Evolutionary conservation across 92 coral and sea anemone species (phyloP).

Genomic region (Porites evermanni): DNA sequence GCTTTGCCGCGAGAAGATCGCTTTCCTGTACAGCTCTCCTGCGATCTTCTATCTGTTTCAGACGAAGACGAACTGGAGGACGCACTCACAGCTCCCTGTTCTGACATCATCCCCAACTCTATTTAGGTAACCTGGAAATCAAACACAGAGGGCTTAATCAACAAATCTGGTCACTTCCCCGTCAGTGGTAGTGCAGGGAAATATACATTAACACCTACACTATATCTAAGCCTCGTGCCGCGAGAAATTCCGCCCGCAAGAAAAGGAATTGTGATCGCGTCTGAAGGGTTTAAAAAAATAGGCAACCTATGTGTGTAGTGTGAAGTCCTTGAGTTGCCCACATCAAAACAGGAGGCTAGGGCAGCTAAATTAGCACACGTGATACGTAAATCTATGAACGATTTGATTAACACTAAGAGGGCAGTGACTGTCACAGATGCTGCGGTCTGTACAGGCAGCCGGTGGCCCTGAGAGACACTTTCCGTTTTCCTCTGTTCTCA

Average conservation of each 20-base stretch:
- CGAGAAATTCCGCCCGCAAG: background rate
- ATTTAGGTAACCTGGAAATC: slow-evolving; percentile 13
- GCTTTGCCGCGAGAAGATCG: slow-evolving; percentile 18
- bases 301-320: background rate
- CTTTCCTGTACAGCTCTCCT: slow-evolving; percentile 19
- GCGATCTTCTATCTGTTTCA: slow-evolving; percentile 30
- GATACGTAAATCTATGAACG: slow-evolving; percentile 21
- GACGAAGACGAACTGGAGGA: slow-evolving; percentile 2
- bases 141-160: slow-evolving; percentile 3
- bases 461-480: background rate
- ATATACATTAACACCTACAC: slow-evolving; percentile 9
- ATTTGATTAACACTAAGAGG: slow-evolving; percentile 31
- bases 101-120: slow-evolving; percentile 27
- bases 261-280: background rate
- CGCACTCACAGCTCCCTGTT: slow-evolving; percentile 21
- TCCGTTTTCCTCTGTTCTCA: slow-evolving; percentile 25
- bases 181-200: background rate
- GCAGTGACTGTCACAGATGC: slow-evolving; percentile 26
- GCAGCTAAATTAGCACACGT: slow-evolving; percentile 1
- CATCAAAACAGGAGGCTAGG: background rate
- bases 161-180: slow-evolving; percentile 24
- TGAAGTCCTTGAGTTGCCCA: background rate
- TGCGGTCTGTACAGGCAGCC: slow-evolving; percentile 19
- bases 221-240: background rate
- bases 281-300: background rate